These are phyloP conservation scores for Sicus ferrugineus DNA, from an alignment of 2,888 invertebrate genomes.

Conservation along the genomic window DNA sequence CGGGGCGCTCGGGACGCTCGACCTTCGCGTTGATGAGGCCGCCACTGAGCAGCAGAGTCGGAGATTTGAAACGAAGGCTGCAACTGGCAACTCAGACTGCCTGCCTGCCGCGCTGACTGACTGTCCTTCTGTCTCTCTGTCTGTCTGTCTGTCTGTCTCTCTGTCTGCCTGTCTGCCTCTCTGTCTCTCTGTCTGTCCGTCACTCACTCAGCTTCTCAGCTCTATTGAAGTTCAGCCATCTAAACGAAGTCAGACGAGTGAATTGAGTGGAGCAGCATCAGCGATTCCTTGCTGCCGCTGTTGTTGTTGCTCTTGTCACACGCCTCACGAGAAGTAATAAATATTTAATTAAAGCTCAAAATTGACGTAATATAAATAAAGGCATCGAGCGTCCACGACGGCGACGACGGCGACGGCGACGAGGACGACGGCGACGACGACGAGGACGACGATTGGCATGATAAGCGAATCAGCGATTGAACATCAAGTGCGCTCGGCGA, in stretches of 20 bases:
- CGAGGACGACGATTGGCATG: conserved; percentile 17
- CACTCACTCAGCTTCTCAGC: conserved; percentile 37
- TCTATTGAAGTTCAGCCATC: not conserved
- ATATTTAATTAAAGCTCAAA: conserved; percentile 32
- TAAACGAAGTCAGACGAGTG: not conserved
- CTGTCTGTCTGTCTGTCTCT: conserved; percentile 7
- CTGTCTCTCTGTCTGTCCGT: conserved; percentile 28
- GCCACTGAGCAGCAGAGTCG: not conserved
- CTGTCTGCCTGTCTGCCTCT: not conserved
- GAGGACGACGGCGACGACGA: not conserved
- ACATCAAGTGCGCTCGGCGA: conserved; percentile 15
- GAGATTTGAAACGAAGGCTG: not conserved
- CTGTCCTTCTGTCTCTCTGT: not conserved
- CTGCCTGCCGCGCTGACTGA: conserved; percentile 21
- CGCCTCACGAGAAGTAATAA: conserved; percentile 50
- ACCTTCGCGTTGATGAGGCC: too few relatives aligned
- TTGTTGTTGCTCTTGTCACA: conserved; percentile 6
- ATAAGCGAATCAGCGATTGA: conserved; percentile 4
- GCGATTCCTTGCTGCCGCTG: not conserved
- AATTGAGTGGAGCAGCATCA: not conserved
- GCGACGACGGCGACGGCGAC: too few relatives aligned
- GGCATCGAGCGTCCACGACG: too few relatives aligned
- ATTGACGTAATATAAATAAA: conserved; percentile 34
- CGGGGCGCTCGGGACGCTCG: too few relatives aligned
- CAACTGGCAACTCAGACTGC: conserved; percentile 1